Conservation (phyloP, 2,113 vertebrate genomes). For the Sisor rabdophorus region DNA sequence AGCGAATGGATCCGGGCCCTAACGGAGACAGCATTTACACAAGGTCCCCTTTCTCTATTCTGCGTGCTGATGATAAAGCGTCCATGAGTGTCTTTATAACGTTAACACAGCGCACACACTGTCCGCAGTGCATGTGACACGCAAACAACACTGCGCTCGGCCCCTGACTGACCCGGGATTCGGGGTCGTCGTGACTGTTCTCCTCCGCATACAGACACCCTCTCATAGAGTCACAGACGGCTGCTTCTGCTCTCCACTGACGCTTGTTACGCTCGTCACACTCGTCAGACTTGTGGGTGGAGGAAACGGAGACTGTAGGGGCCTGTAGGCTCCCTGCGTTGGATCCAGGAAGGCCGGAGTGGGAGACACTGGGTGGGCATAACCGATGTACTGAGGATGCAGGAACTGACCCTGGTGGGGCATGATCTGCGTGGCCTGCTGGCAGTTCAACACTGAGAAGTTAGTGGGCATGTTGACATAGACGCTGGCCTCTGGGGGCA, state of each 20-base stretch:
- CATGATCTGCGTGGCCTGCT: constrained; percentile 94
- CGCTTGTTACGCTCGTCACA: constrained; percentile 63
- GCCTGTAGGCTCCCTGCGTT: constrained; percentile 82
- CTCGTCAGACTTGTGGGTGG: constrained; percentile 62
- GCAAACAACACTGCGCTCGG: constrained; percentile 54
- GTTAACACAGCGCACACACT: constrained; percentile 30
- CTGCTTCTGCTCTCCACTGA: constrained; percentile 84
- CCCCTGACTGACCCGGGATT: constrained; percentile 47
- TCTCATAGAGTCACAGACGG: constrained; percentile 87
- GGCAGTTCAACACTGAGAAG: constrained; percentile 95
- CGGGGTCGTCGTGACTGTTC: constrained; percentile 59
- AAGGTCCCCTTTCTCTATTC: constrained; percentile 19
- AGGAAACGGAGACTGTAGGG: constrained; percentile 86
- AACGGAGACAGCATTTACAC: constrained; percentile 4
- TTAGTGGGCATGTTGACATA: constrained; percentile 97
- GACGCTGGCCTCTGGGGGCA: constrained; percentile 84
- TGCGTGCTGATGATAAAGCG: constrained; percentile 9
- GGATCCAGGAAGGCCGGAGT: constrained; percentile 79
- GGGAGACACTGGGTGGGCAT: constrained; percentile 78
- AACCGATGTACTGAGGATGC: constrained; percentile 91
- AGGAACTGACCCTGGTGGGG: constrained; percentile 92
- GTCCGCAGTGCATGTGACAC: constrained; percentile 51
- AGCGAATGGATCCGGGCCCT: background rate
- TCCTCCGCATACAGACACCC: constrained; percentile 37
- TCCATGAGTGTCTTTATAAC: background rate